Percentiles rank a stretch among this genome's conserved stretches.
Evolutionary conservation across 2,797 vertebrate species (phyloP).

Genomic region (Ptychadena robeensis): DNA sequence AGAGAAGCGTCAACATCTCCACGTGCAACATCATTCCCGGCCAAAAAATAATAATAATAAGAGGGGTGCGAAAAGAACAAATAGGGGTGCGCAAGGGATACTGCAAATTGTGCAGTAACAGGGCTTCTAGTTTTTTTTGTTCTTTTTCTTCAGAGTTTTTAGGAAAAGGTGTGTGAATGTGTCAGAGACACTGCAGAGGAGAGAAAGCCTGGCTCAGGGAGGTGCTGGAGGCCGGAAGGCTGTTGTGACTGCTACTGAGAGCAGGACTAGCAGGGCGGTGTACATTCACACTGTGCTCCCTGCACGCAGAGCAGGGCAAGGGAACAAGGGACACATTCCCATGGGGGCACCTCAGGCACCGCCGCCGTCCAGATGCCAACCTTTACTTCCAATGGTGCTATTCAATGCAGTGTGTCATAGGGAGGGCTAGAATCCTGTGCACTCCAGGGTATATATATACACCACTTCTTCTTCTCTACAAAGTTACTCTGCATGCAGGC

Average conservation of each 20-base stretch:
- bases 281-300: conserved; percentile 72
- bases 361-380: conserved; percentile 46
- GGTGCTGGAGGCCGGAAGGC: conserved; percentile 64
- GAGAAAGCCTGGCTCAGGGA: conserved; percentile 60
- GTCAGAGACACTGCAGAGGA: conserved; percentile 39
- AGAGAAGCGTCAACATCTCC: conserved; percentile 92
- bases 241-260: conserved; percentile 62
- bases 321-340: conserved; percentile 55
- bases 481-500: conserved; percentile 45
- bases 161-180: conserved; percentile 48
- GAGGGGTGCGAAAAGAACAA: conserved; percentile 50
- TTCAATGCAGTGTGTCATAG: conserved; percentile 1
- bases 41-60: conserved; percentile 61
- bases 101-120: conserved; percentile 20
- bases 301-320: conserved; percentile 53
- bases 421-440: not conserved
- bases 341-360: conserved; percentile 18
- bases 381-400: conserved; percentile 34
- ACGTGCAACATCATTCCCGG: conserved; percentile 91
- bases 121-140: conserved; percentile 17
- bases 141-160: too few species aligned
- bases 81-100: conserved; percentile 47
- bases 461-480: conserved; percentile 25
- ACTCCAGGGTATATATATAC: conserved; percentile 5
- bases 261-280: conserved; percentile 66